Evolutionary conservation across 2,797 vertebrate species (phyloP), one percentile per base, ranked within the genome.

Genomic region (Lutjanus argentimaculatus): DNA sequence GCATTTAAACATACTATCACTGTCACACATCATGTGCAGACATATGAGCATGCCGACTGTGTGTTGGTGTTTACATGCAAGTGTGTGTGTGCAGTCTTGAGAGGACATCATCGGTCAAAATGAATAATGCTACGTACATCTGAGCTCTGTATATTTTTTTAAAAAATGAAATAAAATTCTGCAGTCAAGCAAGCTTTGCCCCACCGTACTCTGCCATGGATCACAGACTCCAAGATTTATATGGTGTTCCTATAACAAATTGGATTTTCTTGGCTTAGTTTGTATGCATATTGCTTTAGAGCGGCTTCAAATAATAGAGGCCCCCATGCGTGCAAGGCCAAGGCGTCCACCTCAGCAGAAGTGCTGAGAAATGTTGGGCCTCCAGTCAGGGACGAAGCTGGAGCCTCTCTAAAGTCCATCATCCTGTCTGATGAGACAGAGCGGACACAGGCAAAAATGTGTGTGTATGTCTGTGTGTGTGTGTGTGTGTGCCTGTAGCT

Each of bases 281-380:
- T 94, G 78, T 75, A 93, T 92, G 89, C 83, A 91, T 90, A 91
- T 91, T 91, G 88, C 90, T 91, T 84, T 21, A 84, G 76, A 84
- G 83, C 66, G 59, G 73, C 84, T 75, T 86, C 70, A 84, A 73
- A 85, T 88, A 92, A 88, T 55, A 67, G 79, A 82, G 77, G 72
- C 78, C 61, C 64, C 75, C 79, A 80, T 75, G 83, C 63, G 11
- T 84, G 85, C 80, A 85, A 77, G 67, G 67, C 81, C 61, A 62
- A 83, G 71, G 14, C 19, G 3, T 79, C 82, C 79, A 80, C 55
- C 65, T 87, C 81, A 88, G 89, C 86, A 85, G 82, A 82, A 77
- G 77, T 25, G 36, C 63, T 82, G 82, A 92, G 46, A 83, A 86
- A 88, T 85, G 65, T 14, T 45, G 62, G 51, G 36, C 51, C 53